Conservation (phyloP, 2,113 vertebrate genomes). For the Notothenia rossii region DNA sequence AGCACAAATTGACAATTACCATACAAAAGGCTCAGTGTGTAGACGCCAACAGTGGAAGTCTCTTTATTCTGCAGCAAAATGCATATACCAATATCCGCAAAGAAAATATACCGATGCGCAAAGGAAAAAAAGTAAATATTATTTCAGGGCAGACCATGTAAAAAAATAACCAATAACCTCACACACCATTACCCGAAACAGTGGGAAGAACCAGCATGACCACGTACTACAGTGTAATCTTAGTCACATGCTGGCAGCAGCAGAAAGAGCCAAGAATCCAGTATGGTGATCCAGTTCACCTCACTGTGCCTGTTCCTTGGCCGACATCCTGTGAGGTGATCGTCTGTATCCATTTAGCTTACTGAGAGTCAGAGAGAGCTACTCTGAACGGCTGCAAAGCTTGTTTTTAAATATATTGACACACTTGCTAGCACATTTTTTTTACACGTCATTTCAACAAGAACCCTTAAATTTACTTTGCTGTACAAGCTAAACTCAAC, state of each 20-base stretch:
- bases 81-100: background rate
- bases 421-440: no score
- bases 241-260: slow-evolving; percentile 66
- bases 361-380: background rate
- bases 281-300: slow-evolving; percentile 55
- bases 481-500: background rate
- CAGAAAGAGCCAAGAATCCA: slow-evolving; percentile 62
- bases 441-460: no score
- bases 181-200: slow-evolving; percentile 33
- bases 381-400: background rate
- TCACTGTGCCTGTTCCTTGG: slow-evolving; percentile 20
- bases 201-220: slow-evolving; percentile 53
- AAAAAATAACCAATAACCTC: background rate
- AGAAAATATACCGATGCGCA: background rate
- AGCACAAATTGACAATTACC: background rate
- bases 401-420: background rate
- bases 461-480: no score
- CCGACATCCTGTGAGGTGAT: slow-evolving; percentile 27
- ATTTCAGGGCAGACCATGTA: background rate
- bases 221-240: slow-evolving; percentile 67
- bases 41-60: background rate
- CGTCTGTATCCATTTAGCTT: background rate
- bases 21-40: background rate
- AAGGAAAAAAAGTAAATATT: background rate
- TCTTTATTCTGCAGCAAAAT: background rate